These are phyloP conservation scores for Notarius lentiginosus DNA, from an alignment of 2,113 vertebrate species.

Conservation along the genomic window DNA sequence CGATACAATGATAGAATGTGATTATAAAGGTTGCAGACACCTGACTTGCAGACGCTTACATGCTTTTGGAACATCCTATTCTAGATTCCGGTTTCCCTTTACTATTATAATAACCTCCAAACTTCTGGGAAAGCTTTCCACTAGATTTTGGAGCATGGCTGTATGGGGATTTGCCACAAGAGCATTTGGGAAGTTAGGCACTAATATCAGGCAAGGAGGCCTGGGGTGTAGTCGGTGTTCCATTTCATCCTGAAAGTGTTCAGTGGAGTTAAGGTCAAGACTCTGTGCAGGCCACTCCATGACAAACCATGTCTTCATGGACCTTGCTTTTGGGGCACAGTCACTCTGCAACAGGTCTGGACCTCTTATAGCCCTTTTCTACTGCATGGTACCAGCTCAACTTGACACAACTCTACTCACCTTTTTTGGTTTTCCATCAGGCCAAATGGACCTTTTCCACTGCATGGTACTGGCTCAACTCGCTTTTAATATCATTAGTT, in stretches of 20 bases:
- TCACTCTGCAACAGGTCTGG: neutral
- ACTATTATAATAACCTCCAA: neutral
- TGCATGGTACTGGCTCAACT: too few species aligned
- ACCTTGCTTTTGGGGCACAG: neutral
- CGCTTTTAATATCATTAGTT: too few species aligned
- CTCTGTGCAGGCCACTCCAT: neutral
- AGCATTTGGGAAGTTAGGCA: neutral
- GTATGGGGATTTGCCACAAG: neutral
- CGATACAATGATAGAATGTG: neutral
- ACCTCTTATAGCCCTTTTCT: too few species aligned
- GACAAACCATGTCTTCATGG: neutral
- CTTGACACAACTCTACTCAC: too few species aligned
- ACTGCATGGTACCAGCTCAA: too few species aligned
- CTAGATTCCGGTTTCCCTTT: neutral
- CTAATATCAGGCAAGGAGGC: neutral
- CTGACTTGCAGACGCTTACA: too few species aligned
- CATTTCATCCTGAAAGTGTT: neutral
- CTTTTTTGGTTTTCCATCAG: too few species aligned
- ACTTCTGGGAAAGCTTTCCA: neutral
- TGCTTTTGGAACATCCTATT: neutral
- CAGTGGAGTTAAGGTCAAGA: neutral
- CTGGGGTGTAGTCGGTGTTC: neutral
- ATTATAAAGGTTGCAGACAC: too few species aligned
- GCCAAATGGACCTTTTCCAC: too few species aligned
- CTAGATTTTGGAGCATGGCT: neutral